Base-by-base conservation (phyloP, 2,888 invertebrate species). In the Hedya salicella region DNA sequence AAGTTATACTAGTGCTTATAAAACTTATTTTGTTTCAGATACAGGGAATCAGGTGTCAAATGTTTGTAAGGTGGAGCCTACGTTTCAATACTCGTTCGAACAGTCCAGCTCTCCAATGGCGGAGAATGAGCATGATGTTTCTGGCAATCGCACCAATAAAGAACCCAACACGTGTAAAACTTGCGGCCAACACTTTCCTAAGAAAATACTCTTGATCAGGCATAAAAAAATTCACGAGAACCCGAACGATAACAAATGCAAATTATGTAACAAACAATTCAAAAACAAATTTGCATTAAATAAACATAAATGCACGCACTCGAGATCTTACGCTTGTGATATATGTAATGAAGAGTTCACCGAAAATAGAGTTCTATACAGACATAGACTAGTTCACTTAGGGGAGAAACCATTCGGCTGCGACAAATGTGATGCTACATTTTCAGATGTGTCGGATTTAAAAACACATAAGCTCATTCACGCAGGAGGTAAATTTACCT, bases 191-290 rank as follows among this genome's bases (percentile, higher is more conserved):
- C 44, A 32, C 1, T 57, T 57, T 3, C 17, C 17, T 17, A 30
- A 44, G 1, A 57, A 57, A 14, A 19, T 32, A 2, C 8, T 32
- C 14, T 8, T 57, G 4, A 32, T 44, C 8, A 44, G 19, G 9
- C 57, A 57, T n/a, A 44, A 57, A 19, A 16, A 44, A 17, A 32
- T 30, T 2, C 57, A 57, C 56, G n/a, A n/a, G n/a, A 44, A 30
- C 11, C 13, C 16, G 13, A 42, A 42, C 13, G 42, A 40, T 9
- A 44, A 46, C 44, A 57, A 30, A 2, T 57, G 57, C 16, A 16
- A 32, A n/a, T 13, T 32, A n/a, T 57, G 57, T 14, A 57, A 57
- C 13, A 17, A 46, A 19, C 32, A 32, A 46, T 57, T 57, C 1
- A 57, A 57, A 46, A 46, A 32, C 19, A 57, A 57, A 46, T 19